Base-by-base conservation (phyloP, 1,140 invertebrate species). In the Sarcophaga peregrina region DNA sequence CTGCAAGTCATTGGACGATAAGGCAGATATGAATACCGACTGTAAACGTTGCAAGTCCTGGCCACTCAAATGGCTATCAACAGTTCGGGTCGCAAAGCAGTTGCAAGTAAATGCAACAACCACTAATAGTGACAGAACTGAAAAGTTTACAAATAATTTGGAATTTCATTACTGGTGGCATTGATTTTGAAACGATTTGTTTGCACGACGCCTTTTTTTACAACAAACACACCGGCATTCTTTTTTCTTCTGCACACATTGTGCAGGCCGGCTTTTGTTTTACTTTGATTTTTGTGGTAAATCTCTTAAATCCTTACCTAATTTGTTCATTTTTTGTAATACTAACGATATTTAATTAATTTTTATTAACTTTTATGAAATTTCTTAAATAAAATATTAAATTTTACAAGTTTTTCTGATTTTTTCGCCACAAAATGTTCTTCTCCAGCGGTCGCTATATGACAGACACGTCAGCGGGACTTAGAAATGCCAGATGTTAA, bases 1-100 rank as follows among this genome's bases (percentile, higher is more conserved):
- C 85, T 90, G 90, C 80, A 90, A 83, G 82, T 90, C 90, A 62
- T 83, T 88, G 13, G 88, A 90, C n/a, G 83, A 84, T 46, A 89
- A 82, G 7, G 86, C 90, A 82, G 90, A 88, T n/a, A 84, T 84
- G 84, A 90, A 90, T 0, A 90, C 88, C 80, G 86, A 86, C 52
- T 90, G 87, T 15, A 90, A 84, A 85, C 90, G 88, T 82, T 84
- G 86, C 80, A 88, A 83, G 86, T 90, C 89, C 54, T 85, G 85
- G 47, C 85, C 73, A 7, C 84, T 85, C 58, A 90, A 74, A 82
- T 90, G 87, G 46, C 85, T 88, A 25, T 86, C 85, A 10, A 90
- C 87, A 13, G 89, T 89, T 50, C 87, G 87, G 0, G 85, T 80
- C 45, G 85, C 86, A 84, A 84, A 85, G 54, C 85, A 86, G 62